Evolutionary conservation across 2,888 invertebrate genomes (phyloP).

Genomic region (Trilocha varians): DNA sequence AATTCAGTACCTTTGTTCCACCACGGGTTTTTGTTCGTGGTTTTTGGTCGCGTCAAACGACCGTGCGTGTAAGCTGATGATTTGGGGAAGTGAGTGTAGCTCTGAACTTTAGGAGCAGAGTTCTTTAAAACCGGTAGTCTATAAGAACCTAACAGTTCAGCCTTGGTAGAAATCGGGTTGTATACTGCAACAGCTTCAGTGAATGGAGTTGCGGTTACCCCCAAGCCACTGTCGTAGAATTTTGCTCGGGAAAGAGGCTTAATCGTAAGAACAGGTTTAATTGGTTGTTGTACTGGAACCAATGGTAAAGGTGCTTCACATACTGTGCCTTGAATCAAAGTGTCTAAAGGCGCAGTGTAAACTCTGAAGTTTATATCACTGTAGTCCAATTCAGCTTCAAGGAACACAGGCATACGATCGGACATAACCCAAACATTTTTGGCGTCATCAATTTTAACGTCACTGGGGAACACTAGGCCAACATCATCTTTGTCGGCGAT

Average conservation of each 20-base stretch:
- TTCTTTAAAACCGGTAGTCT: constrained; percentile 12
- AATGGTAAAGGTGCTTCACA: constrained; percentile 68
- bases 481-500: constrained; percentile 83
- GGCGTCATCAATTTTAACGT: constrained; percentile 82
- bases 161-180: constrained; percentile 4
- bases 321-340: constrained; percentile 79
- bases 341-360: constrained; percentile 78
- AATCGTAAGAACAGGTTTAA: constrained; percentile 9
- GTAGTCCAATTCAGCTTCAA: constrained; percentile 79
- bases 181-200: constrained; percentile 14
- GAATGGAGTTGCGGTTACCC: constrained; percentile 14
- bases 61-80: constrained; percentile 18
- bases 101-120: constrained; percentile 22
- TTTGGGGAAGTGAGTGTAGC: constrained; percentile 27
- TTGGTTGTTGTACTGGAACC: constrained; percentile 5
- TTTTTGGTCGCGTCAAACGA: constrained; percentile 10
- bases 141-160: not conserved
- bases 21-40: constrained; percentile 25
- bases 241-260: constrained; percentile 13
- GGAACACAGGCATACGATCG: constrained; percentile 86
- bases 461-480: constrained; percentile 84
- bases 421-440: constrained; percentile 86
- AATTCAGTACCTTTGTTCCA: constrained; percentile 30
- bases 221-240: constrained; percentile 16
- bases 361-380: constrained; percentile 86